A percentile compares a stretch with the other conserved stretches of the same genome.
Evolutionary conservation across 2,113 vertebrate genomes (phyloP).

Genomic region (Shinisaurus crocodilurus): DNA sequence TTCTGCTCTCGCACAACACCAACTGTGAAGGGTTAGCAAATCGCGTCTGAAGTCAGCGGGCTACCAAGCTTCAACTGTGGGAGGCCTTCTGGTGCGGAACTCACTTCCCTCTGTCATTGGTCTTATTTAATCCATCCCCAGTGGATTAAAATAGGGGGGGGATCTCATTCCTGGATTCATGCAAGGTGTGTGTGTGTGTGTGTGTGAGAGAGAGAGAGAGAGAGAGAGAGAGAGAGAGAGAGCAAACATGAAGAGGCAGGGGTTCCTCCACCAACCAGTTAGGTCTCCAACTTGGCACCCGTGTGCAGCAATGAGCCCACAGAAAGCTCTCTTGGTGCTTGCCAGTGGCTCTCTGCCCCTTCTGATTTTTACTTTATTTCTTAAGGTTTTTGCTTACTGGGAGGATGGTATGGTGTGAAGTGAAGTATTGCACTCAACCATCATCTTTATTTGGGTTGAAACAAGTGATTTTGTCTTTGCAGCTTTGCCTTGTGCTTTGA

Average conservation of each 20-base stretch:
- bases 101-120: slow-evolving; percentile 37
- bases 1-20: background rate
- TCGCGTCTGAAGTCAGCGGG: slow-evolving; percentile 32
- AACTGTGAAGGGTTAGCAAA: background rate
- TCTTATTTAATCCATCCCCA: slow-evolving; percentile 28
- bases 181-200: background rate
- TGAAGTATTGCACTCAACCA: too few species aligned
- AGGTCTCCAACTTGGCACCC: too few species aligned
- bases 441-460: too few species aligned
- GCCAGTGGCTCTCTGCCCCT: too few species aligned
- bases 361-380: too few species aligned
- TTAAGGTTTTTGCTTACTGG: too few species aligned
- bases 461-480: too few species aligned
- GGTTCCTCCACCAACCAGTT: background rate
- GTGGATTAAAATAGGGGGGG: slow-evolving; percentile 43
- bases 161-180: background rate
- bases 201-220: background rate
- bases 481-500: too few species aligned
- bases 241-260: background rate
- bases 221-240: background rate
- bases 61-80: accelerated
- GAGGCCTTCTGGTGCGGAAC: slow-evolving; percentile 37
- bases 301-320: too few species aligned
- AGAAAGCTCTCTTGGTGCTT: too few species aligned
- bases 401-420: too few species aligned